Evolutionary conservation across 2,888 invertebrate genomes (phyloP).

Genomic region (Corythucha ciliata): DNA sequence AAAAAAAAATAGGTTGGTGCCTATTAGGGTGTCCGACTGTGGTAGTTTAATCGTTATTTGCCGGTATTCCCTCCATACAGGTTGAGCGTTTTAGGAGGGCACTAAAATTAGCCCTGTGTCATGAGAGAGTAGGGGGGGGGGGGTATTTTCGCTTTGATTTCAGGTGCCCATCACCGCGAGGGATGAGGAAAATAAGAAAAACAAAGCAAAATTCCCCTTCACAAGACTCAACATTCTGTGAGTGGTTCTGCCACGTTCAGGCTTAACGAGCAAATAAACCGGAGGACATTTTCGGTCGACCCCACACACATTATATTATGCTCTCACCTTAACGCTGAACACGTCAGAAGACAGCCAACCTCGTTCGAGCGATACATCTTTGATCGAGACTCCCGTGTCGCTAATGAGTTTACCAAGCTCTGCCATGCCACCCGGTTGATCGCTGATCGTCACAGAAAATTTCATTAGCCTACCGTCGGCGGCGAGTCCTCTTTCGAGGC

Average conservation of each 20-base stretch:
- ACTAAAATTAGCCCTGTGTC: too few relatives aligned
- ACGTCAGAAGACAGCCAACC: constrained; percentile 89
- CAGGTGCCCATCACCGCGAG: too few relatives aligned
- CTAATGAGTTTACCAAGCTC: constrained; percentile 70
- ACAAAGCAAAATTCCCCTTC: background rate
- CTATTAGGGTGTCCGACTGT: too few relatives aligned
- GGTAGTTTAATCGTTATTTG: too few relatives aligned
- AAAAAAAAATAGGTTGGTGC: too few relatives aligned
- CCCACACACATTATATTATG: too few relatives aligned
- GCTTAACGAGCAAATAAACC: background rate
- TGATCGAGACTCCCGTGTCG: constrained; percentile 75
- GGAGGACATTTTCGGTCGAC: background rate
- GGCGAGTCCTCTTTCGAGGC: constrained; percentile 77
- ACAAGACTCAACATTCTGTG: background rate
- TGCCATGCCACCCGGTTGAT: constrained; percentile 78
- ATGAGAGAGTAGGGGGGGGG: too few relatives aligned
- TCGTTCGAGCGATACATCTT: constrained; percentile 91
- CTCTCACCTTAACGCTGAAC: constrained; percentile 58
- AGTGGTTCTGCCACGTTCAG: too few relatives aligned
- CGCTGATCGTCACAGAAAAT: constrained; percentile 69
- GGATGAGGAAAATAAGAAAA: background rate
- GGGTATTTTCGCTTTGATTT: too few relatives aligned
- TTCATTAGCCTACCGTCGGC: constrained; percentile 70
- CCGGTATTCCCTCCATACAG: too few relatives aligned
- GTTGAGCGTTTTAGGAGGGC: too few relatives aligned